Evolutionary conservation across 2,888 invertebrate species (phyloP), one percentile per base, ranked within the genome.

Genomic region (Hydrotaea cyrtoneurina): DNA sequence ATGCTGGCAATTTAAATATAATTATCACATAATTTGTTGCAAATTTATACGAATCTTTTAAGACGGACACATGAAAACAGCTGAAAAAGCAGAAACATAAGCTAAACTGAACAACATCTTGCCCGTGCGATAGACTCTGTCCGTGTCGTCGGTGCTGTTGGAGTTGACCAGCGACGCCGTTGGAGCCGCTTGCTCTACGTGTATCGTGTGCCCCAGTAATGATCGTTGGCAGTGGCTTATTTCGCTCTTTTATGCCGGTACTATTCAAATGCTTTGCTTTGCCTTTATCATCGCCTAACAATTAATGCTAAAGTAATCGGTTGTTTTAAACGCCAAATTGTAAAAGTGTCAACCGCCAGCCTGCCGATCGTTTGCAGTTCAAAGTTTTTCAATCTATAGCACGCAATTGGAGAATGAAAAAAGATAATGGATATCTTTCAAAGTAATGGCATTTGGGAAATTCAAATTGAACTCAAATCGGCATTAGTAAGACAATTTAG

Each of bases 1-100:
- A 83, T 83, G 80, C 71, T 78, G 23, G 74, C 36, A 78, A 83
- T 83, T 83, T 83, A 80, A 71, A 55, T 78, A 83, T 78, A 80
- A 83, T 83, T 83, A 83, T 80, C 83, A 78, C 83, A 83, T 80
- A 83, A 80, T 78, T 83, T 83, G 80, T 80, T 59, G 69, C 71
- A 55, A 80, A 80, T 83, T 80, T 80, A 83, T 78, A 74, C 74
- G 43, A 73, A 78, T 64, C 74, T 83, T 71, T n/a, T 78, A 64
- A 69, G 43, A 43, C 15, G 43, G 43, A 39, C 43, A 69, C 43
- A 62, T 31, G 77, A 46, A 78, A 72, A 71, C 31, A 13, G 53
- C 39, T n/a, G n/a, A 19, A 39, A 36, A 62, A 39, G 17, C 36
- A 39, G n/a, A 39, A 39, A 64, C 21, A 21, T 11, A 31, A 66